A percentile compares a stretch with the other conserved stretches of the same genome.
These are phyloP conservation scores for Netelia virgata DNA, from an alignment of 2,888 invertebrate species.

Conservation along the genomic window DNA sequence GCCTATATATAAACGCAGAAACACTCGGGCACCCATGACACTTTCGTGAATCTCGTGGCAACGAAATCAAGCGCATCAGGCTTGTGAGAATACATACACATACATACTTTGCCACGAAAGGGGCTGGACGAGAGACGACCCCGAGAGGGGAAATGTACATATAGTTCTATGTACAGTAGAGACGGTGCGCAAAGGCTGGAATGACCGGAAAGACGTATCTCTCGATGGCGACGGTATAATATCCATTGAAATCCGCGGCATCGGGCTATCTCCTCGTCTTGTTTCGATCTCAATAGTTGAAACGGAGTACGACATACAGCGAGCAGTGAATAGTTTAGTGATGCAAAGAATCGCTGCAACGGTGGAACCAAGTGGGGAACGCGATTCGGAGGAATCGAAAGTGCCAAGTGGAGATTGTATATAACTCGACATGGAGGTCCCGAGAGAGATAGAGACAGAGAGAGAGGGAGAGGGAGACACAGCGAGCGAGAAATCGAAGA, in stretches of 20 bases:
- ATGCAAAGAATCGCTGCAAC: constrained; percentile 25
- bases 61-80: constrained; percentile 36
- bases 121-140: background rate
- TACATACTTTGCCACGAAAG: constrained; percentile 11
- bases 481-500: constrained; percentile 18
- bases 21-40: constrained; percentile 1
- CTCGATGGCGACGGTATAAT: constrained; percentile 40
- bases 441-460: constrained; percentile 23
- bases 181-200: constrained; percentile 34
- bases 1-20: constrained; percentile 3
- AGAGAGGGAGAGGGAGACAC: constrained; percentile 3
- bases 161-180: constrained; percentile 32
- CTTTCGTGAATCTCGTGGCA: constrained; percentile 40
- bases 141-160: constrained; percentile 1
- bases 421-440: constrained; percentile 11
- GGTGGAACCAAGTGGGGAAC: constrained; percentile 48
- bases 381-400: constrained; percentile 38
- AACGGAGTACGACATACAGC: constrained; percentile 8
- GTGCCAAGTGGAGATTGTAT: constrained; percentile 24
- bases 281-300: constrained; percentile 24
- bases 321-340: constrained; percentile 60
- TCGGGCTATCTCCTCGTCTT: constrained; percentile 25
- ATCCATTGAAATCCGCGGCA: constrained; percentile 53
- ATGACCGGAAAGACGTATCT: constrained; percentile 25
- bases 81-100: constrained; percentile 6